Percentiles rank a stretch among this genome's conserved stretches.
These are phyloP conservation scores for Struthidea cinerea DNA, from an alignment of 2,113 vertebrate genomes.

Conservation along the genomic window DNA sequence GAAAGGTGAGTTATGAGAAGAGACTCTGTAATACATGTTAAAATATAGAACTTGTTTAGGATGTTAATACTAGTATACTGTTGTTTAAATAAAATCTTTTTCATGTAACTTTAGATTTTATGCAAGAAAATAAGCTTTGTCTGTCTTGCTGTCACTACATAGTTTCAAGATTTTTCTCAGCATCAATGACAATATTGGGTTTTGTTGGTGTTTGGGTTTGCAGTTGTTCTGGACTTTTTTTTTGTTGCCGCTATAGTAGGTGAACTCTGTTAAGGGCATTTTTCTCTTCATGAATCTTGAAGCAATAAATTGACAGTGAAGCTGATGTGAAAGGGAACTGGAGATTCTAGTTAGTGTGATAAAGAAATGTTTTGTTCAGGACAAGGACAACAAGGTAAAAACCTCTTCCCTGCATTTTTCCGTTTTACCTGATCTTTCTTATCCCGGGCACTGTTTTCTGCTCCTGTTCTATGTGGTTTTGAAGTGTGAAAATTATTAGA, in stretches of 20 bases:
- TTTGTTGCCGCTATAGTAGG: neutral
- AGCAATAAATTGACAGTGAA: neutral
- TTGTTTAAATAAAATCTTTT: neutral
- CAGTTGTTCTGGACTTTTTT: neutral
- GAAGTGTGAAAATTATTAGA: neutral
- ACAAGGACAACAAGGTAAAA: neutral
- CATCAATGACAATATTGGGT: neutral
- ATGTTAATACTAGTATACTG: neutral
- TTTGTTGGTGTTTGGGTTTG: neutral
- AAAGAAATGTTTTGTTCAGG: neutral
- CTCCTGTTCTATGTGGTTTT: neutral
- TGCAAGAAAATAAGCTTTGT: neutral
- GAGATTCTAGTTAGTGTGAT: neutral
- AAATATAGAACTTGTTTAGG: neutral
- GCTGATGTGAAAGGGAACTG: neutral
- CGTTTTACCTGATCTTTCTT: neutral
- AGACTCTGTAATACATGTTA: neutral
- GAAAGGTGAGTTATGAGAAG: conserved; percentile 83
- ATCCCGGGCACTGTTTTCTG: neutral
- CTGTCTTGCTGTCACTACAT: neutral
- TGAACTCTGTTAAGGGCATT: neutral
- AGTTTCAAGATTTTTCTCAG: neutral
- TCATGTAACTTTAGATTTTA: neutral
- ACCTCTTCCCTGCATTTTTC: neutral
- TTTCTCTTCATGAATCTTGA: neutral